phyloP scores from a whole-genome alignment of 2,888 invertebrate genomes.

The Meteorus cinctellus region DNA sequence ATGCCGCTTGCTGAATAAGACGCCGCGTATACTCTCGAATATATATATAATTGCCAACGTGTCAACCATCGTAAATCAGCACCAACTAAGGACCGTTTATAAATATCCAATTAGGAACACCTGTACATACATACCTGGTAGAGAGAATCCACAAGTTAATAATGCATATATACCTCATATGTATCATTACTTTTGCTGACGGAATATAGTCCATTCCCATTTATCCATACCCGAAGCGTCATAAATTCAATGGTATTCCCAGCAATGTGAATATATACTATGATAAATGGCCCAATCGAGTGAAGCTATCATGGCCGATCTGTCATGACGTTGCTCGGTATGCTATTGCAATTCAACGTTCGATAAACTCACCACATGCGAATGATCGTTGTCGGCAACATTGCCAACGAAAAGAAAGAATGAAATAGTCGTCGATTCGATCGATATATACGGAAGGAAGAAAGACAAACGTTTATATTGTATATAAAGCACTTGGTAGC shows the following conservation, averaged over 20 bases:
- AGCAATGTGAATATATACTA: slow-evolving; percentile 25
- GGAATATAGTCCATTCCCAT: slow-evolving; percentile 19
- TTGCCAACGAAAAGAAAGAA: background rate
- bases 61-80: slow-evolving; percentile 55
- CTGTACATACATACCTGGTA: slow-evolving; percentile 58
- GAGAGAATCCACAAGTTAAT: slow-evolving; percentile 42
- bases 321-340: slow-evolving; percentile 31
- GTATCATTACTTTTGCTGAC: slow-evolving; percentile 12
- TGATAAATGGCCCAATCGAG: slow-evolving; percentile 15
- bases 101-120: slow-evolving; percentile 72
- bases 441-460: slow-evolving; percentile 46
- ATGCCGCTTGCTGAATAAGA: slow-evolving; percentile 60
- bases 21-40: slow-evolving; percentile 11
- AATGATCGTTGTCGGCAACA: slow-evolving; percentile 1
- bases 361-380: slow-evolving; percentile 17
- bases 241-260: slow-evolving; percentile 29
- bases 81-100: slow-evolving; percentile 65
- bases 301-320: slow-evolving; percentile 21
- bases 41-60: slow-evolving; percentile 56
- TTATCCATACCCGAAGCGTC: slow-evolving; percentile 29
- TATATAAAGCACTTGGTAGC: slow-evolving; percentile 26
- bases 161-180: slow-evolving; percentile 27
- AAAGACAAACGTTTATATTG: slow-evolving; percentile 33
- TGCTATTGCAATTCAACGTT: slow-evolving; percentile 33
- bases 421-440: slow-evolving; percentile 24